These are phyloP conservation scores for Dicyrtomina minuta DNA, from an alignment of 2,888 invertebrate species.

Conservation along the genomic window DNA sequence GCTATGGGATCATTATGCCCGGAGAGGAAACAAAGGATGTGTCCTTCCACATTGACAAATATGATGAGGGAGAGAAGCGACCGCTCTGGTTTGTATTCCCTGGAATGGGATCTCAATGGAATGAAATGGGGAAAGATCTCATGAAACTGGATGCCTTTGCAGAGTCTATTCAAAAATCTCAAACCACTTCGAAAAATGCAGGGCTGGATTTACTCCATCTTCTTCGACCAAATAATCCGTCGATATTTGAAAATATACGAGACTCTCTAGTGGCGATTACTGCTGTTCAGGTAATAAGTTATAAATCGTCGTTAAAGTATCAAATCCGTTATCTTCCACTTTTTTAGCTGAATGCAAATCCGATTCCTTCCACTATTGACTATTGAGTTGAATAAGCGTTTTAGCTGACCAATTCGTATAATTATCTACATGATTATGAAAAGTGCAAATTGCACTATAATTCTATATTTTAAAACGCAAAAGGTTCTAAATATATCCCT, in stretches of 20 bases:
- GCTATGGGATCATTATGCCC: constrained; percentile 4
- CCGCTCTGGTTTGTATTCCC: constrained; percentile 94
- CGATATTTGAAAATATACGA: constrained; percentile 71
- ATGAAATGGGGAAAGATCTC: constrained; percentile 78
- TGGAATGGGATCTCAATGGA: constrained; percentile 99
- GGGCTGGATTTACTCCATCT: constrained; percentile 77
- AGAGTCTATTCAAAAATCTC: constrained; percentile 59
- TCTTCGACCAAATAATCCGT: constrained; percentile 63
- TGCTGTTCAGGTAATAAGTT: constrained; percentile 57
- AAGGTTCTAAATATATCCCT: too few species aligned
- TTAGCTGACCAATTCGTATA: too few species aligned
- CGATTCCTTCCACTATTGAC: too few species aligned
- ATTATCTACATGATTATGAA: too few species aligned
- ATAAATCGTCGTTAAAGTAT: too few species aligned
- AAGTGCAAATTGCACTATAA: too few species aligned
- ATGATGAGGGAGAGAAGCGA: not conserved
- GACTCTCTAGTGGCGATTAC: constrained; percentile 76
- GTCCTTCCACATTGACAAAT: not conserved
- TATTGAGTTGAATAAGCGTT: too few species aligned
- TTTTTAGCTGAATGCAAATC: constrained; percentile 25
- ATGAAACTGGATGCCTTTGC: constrained; percentile 77
- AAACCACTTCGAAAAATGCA: constrained; percentile 74
- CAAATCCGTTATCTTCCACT: constrained; percentile 31
- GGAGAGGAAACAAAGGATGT: too few species aligned
- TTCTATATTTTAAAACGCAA: too few species aligned